A percentile compares a stretch with the other conserved stretches of the same genome.
Conservation (phyloP, 1,140 invertebrate genomes). For the Alviniconcha marisindica region DNA sequence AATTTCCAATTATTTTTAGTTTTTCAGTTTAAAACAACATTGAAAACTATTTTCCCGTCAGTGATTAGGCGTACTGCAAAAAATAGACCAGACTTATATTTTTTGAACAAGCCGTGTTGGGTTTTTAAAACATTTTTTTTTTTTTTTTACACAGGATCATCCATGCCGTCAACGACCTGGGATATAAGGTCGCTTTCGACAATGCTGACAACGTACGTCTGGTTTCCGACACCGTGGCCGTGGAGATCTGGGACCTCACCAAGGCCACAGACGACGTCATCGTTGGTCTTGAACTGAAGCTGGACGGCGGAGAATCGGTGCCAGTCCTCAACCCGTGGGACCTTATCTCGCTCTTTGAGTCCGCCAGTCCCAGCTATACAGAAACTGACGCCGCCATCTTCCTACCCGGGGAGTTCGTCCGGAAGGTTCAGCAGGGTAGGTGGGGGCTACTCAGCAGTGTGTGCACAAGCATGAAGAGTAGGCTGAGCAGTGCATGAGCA, state of each 20-base stretch:
- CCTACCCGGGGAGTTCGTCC: conserved; percentile 22
- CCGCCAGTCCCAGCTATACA: conserved; percentile 4
- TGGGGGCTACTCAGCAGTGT: conserved; percentile 47
- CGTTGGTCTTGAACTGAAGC: conserved; percentile 33
- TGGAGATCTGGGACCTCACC: conserved; percentile 37
- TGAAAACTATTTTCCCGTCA: too few relatives aligned
- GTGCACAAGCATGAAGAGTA: neutral
- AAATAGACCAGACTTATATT: too few relatives aligned
- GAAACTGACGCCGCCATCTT: conserved; percentile 40
- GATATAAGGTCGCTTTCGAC: neutral
- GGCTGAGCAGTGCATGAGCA: neutral
- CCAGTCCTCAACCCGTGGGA: neutral
- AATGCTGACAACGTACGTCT: neutral
- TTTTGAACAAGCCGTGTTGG: too few relatives aligned
- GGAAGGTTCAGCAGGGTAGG: conserved; percentile 22
- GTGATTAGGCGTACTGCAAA: too few relatives aligned
- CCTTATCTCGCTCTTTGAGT: conserved; percentile 31
- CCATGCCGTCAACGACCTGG: conserved; percentile 6
- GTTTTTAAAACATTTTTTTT: neutral
- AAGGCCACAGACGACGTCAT: conserved; percentile 1
- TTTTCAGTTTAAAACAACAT: too few relatives aligned
- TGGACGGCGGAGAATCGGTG: neutral
- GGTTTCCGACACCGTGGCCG: conserved; percentile 17
- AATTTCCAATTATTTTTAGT: too few relatives aligned
- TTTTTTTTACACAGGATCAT: conserved; percentile 24